Evolutionary conservation across 2,888 invertebrate genomes (phyloP).

Genomic region (Zygothrica quintamaculata): DNA sequence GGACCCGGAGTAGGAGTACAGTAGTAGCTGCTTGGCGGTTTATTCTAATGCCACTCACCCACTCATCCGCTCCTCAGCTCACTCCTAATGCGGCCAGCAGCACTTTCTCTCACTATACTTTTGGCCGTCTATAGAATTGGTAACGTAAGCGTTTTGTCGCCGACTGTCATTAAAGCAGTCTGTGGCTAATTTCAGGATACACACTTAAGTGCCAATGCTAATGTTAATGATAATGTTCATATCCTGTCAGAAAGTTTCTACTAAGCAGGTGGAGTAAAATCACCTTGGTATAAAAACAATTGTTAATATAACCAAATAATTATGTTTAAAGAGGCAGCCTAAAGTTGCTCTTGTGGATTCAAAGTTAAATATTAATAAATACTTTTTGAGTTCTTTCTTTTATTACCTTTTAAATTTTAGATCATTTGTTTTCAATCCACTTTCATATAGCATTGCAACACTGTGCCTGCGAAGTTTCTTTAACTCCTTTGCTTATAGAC

Average conservation of each 20-base stretch:
- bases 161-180: conserved; percentile 62
- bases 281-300: conserved; percentile 7
- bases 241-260: conserved; percentile 40
- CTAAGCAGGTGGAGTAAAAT: not conserved
- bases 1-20: too few relatives aligned
- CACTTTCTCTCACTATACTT: not conserved
- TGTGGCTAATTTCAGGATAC: conserved; percentile 60
- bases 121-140: conserved; percentile 31
- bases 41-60: not conserved
- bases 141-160: conserved; percentile 64
- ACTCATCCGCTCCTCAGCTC: too few relatives aligned
- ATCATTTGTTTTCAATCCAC: not conserved
- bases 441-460: conserved; percentile 22
- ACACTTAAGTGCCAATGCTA: conserved; percentile 63
- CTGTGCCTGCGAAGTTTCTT: conserved; percentile 56
- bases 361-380: too few relatives aligned
- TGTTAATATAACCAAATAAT: not conserved
- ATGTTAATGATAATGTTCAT: conserved; percentile 57
- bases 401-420: not conserved
- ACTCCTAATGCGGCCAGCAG: too few relatives aligned
- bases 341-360: too few relatives aligned
- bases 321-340: too few relatives aligned
- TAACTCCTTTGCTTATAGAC: conserved; percentile 68
- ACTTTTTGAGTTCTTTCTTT: conserved; percentile 1
- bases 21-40: too few relatives aligned